These are phyloP conservation scores for Lysandra coridon DNA, from an alignment of 2,888 invertebrate species.

Conservation along the genomic window DNA sequence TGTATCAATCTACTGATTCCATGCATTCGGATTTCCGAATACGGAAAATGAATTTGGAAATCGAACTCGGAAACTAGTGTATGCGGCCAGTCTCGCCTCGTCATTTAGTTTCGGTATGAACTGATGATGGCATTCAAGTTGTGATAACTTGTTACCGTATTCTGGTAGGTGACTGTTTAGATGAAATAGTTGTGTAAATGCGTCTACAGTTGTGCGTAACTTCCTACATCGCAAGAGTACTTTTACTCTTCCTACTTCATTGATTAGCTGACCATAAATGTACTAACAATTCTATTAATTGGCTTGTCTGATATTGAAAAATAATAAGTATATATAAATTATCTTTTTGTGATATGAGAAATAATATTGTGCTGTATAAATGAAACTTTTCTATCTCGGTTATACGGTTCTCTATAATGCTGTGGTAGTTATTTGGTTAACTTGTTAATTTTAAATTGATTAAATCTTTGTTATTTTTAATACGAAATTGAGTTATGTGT, in stretches of 20 bases:
- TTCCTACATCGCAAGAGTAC: constrained; percentile 24
- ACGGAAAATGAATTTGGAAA: too few relatives aligned
- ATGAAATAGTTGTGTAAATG: constrained; percentile 6
- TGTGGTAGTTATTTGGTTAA: too few relatives aligned
- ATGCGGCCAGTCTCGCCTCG: too few relatives aligned
- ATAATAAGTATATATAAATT: background rate
- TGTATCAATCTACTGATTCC: too few relatives aligned
- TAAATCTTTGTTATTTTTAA: too few relatives aligned
- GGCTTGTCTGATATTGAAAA: background rate
- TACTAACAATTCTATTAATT: background rate
- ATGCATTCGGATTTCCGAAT: too few relatives aligned
- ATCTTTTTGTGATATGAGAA: background rate
- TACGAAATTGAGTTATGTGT: too few relatives aligned
- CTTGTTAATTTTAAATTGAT: too few relatives aligned
- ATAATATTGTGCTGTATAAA: background rate
- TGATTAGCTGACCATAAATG: constrained; percentile 18
- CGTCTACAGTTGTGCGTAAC: constrained; percentile 27
- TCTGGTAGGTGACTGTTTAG: background rate
- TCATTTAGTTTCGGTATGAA: too few relatives aligned
- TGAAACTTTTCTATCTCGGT: too few relatives aligned
- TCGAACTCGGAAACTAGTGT: too few relatives aligned
- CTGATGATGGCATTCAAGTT: background rate
- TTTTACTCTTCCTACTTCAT: constrained; percentile 31
- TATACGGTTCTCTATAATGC: too few relatives aligned
- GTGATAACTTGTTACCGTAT: background rate